Conservation (phyloP, 2,797 vertebrate species). For the Kryptopterus vitreolus region DNA sequence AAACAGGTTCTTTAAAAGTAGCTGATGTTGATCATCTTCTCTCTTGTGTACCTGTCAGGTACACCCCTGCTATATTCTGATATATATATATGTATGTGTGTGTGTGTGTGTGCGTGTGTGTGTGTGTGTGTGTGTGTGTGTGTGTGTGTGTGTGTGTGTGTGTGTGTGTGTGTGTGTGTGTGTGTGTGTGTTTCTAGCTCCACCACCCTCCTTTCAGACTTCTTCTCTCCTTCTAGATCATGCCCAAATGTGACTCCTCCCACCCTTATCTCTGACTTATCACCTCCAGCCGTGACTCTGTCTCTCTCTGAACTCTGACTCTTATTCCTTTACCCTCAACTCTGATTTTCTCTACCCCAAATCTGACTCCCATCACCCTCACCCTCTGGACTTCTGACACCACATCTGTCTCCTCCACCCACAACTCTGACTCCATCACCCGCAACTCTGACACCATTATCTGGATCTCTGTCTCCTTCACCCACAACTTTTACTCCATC, state of each 20-base stretch:
- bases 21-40: conserved; percentile 49
- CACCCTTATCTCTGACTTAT: background rate
- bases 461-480: background rate
- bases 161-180: background rate
- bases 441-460: background rate
- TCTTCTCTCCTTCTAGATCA: conserved; percentile 18
- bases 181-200: background rate
- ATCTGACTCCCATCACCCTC: conserved; percentile 24
- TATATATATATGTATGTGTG: conserved; percentile 6
- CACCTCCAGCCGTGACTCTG: background rate
- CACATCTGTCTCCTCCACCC: background rate
- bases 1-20: conserved; percentile 51
- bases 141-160: background rate
- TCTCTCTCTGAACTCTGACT: background rate
- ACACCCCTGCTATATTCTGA: too few species aligned
- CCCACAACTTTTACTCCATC: background rate
- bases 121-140: conserved; percentile 11
- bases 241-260: background rate
- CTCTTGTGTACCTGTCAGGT: conserved; percentile 54
- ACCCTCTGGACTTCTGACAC: conserved; percentile 9
- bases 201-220: background rate
- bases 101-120: conserved; percentile 16
- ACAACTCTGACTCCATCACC: background rate
- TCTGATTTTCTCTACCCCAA: conserved; percentile 19
- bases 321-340: conserved; percentile 21